phyloP scores from a whole-genome alignment of 37 sponge, comb jelly and placozoan genomes.

The Geodia barretti region DNA sequence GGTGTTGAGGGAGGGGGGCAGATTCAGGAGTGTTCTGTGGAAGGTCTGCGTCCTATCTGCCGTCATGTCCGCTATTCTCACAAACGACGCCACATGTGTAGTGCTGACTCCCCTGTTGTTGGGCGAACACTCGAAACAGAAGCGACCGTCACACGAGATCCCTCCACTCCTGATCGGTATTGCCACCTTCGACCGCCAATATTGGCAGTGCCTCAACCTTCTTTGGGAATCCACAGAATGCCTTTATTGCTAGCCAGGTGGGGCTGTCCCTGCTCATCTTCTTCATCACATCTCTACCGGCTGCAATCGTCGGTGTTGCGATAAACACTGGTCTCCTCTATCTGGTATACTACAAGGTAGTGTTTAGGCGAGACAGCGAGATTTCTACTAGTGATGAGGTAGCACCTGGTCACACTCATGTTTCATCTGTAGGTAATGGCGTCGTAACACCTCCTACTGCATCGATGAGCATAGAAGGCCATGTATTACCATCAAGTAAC shows the following conservation, averaged over 20 bases:
- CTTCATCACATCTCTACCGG: conserved; percentile 70
- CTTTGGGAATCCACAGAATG: conserved; percentile 92
- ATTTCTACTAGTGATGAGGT: conserved; percentile 9
- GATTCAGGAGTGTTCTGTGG: conserved; percentile 73
- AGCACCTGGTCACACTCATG: conserved; percentile 38
- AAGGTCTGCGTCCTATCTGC: conserved; percentile 75
- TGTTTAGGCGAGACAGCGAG: background rate
- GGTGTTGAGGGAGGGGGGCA: conserved; percentile 50
- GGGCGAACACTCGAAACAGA: conserved; percentile 55
- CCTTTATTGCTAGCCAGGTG: conserved; percentile 78
- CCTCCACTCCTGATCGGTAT: conserved; percentile 76
- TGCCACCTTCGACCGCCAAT: conserved; percentile 84
- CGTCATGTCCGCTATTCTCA: conserved; percentile 76
- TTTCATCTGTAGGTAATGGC: conserved; percentile 41
- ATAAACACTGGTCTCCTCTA: conserved; percentile 57
- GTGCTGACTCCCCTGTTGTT: conserved; percentile 80
- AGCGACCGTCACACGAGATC: conserved; percentile 51
- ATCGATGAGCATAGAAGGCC: too few species aligned
- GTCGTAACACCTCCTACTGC: too few species aligned
- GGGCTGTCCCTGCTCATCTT: conserved; percentile 55
- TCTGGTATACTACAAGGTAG: background rate
- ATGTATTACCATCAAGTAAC: too few species aligned
- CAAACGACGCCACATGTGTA: conserved; percentile 82
- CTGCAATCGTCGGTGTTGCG: conserved; percentile 64
- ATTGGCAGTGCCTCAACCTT: conserved; percentile 91